Base-by-base conservation (phyloP, 2,888 invertebrate genomes). In the Dasypogon diadema region DNA sequence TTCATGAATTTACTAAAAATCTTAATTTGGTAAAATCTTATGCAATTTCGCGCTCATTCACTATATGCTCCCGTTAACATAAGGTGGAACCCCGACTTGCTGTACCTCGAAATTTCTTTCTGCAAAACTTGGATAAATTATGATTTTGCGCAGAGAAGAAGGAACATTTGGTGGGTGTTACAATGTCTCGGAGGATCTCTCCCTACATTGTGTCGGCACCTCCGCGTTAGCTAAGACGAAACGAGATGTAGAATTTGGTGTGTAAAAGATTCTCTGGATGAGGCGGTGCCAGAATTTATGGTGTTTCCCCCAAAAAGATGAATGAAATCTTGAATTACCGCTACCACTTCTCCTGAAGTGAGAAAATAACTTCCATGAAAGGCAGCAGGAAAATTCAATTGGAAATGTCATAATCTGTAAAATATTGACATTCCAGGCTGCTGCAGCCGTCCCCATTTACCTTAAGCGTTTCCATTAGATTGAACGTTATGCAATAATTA, bases 181-280 rank as follows among this genome's bases (percentile, higher is more conserved):
- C 51, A 51, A 51, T 16, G 18, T 51, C 51, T 12, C 18, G n/a
- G 18, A 51, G 51, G 21, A 51, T 51, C 51, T 51, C 14, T 51
- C 21, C 51, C 16, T 21, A 51, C 5, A 51, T 51, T 51, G 14
- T 21, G 51, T 16, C 51, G 51, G 21, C 51, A 51, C 51, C 51
- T 51, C 21, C 18, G 6, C 1, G 16, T 51, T 18, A 21, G 51
- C 14, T 21, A 51, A 51, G 51, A 51, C 51, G 51, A 18, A 51
- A 51, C 51, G 51, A 51, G 51, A 51, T 51, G 51, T 51, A 51
- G 51, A 16, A 51, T 51, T 51, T 51, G n/a, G 51, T 16, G 5
- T 16, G 8, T 6, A 51, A 12, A 16, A 18, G n/a, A 51, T 51
- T 21, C 18, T 8, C 18, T 2, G 16, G 51, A 51, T 51, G 51